A percentile compares a stretch with the other conserved stretches of the same genome.
phyloP scores from a whole-genome alignment of 1,140 invertebrate genomes.

The Penaeus chinensis region DNA sequence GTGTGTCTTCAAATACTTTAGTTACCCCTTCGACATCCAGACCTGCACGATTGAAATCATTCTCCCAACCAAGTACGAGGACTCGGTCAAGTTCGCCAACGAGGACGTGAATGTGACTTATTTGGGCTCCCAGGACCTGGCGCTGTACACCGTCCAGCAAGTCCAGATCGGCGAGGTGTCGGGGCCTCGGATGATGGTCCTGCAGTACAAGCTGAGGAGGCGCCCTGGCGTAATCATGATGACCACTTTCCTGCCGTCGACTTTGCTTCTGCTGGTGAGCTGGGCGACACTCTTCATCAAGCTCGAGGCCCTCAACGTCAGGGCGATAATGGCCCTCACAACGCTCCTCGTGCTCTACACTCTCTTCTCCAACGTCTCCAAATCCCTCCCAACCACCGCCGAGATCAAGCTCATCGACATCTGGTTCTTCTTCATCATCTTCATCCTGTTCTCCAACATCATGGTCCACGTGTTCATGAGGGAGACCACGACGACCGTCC shows the following conservation, averaged over 20 bases:
- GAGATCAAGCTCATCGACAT: too few species aligned
- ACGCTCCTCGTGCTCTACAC: slow-evolving; percentile 57
- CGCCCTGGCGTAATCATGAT: slow-evolving; percentile 24
- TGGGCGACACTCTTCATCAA: slow-evolving; percentile 38
- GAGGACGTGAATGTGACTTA: background rate
- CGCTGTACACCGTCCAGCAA: slow-evolving; percentile 23
- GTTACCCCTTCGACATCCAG: slow-evolving; percentile 40
- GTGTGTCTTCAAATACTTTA: slow-evolving; percentile 27
- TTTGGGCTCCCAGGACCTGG: slow-evolving; percentile 9
- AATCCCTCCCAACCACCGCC: too few species aligned
- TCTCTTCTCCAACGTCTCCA: slow-evolving; percentile 44
- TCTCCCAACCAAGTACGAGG: slow-evolving; percentile 5
- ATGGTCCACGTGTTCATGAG: too few species aligned
- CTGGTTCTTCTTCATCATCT: too few species aligned
- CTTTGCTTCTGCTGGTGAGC: slow-evolving; percentile 28
- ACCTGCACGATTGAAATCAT: slow-evolving; percentile 14
- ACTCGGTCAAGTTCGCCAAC: background rate
- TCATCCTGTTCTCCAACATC: too few species aligned
- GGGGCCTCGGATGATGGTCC: background rate
- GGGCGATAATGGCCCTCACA: slow-evolving; percentile 48
- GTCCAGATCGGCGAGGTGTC: background rate
- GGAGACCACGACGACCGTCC: too few species aligned
- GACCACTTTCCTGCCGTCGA: slow-evolving; percentile 43
- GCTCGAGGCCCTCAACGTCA: slow-evolving; percentile 26
- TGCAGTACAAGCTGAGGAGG: slow-evolving; percentile 2